phyloP scores from a whole-genome alignment of 2,797 vertebrate species.

The Margarornis squamiger region DNA sequence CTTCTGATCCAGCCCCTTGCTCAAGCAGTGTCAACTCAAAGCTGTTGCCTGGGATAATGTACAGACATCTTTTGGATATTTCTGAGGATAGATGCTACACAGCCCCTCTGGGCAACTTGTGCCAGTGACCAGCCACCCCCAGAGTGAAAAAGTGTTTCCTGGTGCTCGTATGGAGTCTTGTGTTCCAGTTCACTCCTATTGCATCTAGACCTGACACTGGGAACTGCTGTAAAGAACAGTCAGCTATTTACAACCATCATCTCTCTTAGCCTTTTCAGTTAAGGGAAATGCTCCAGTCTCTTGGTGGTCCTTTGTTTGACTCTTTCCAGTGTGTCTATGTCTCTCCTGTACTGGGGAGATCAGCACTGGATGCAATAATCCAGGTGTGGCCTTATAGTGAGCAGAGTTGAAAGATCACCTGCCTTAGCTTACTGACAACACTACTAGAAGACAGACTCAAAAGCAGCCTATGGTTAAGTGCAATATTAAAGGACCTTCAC shows the following conservation, averaged over 20 bases:
- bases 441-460: background rate
- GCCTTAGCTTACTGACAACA: background rate
- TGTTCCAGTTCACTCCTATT: accelerated
- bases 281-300: background rate
- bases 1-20: accelerated
- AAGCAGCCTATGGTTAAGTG: background rate
- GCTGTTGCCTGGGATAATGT: background rate
- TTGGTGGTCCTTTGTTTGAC: background rate
- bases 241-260: background rate
- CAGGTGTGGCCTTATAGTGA: background rate
- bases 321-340: no score
- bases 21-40: background rate
- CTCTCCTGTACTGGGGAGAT: background rate
- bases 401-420: background rate
- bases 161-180: background rate
- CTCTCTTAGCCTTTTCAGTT: background rate
- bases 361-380: background rate
- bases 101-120: background rate
- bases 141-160: background rate
- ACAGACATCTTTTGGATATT: background rate
- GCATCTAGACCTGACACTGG: background rate
- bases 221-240: background rate
- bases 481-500: background rate
- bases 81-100: background rate
- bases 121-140: background rate